Conservation (phyloP, 1,140 invertebrate species). For the Drosophila simulans region DNA sequence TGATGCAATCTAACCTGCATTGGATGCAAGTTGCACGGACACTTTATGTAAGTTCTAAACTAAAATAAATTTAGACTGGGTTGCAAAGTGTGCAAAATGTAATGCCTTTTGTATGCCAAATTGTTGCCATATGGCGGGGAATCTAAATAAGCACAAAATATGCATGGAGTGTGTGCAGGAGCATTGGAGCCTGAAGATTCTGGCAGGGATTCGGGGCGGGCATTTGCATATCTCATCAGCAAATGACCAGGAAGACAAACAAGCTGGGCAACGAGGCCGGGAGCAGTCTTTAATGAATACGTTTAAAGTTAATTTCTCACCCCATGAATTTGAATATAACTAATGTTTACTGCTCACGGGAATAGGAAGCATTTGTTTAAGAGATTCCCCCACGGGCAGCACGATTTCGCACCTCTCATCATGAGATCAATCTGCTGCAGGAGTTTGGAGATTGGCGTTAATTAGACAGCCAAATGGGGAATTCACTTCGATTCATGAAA, state of each 20-base stretch:
- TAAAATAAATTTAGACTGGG: too few species aligned
- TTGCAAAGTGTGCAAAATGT: conserved; percentile 6
- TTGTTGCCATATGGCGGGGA: conserved; percentile 33
- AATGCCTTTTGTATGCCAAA: conserved; percentile 8
- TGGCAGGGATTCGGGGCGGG: neutral
- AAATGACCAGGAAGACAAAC: conserved; percentile 15
- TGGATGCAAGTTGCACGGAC: neutral
- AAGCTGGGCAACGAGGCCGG: neutral
- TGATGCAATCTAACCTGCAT: too few species aligned
- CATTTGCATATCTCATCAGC: conserved; percentile 48
- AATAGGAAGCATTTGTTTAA: conserved; percentile 24
- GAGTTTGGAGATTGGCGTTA: conserved; percentile 16
- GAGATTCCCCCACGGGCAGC: conserved; percentile 27
- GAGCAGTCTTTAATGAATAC: neutral
- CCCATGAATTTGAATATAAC: neutral
- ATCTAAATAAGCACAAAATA: conserved; percentile 27
- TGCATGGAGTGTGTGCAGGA: conserved; percentile 15
- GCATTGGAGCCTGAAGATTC: conserved; percentile 38
- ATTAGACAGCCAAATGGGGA: conserved; percentile 29
- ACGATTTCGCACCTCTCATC: conserved; percentile 50
- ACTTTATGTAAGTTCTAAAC: too few species aligned
- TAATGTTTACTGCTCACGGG: neutral
- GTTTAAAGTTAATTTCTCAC: neutral
- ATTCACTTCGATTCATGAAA: conserved; percentile 7
- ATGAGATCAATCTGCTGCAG: conserved; percentile 22